Conservation (phyloP, 2,797 vertebrate genomes). For the Hylomyscus alleni region DNA sequence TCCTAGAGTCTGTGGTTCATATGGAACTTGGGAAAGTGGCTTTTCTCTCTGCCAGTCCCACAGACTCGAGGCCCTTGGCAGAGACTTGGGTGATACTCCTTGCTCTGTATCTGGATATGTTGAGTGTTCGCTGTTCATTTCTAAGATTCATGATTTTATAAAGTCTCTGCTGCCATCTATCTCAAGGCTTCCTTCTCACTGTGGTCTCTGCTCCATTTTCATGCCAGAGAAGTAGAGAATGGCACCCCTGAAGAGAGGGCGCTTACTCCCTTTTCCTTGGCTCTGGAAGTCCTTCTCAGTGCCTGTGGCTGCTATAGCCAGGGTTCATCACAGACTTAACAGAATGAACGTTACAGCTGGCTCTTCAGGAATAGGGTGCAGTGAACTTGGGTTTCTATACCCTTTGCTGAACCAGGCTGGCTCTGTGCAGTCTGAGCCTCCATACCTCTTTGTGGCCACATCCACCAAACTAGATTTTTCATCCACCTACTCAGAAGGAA, state of each 20-base stretch:
- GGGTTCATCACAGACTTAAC: neutral
- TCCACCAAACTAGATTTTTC: neutral
- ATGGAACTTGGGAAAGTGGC: neutral
- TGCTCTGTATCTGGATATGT: neutral
- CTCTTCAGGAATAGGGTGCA: neutral
- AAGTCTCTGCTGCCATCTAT: neutral
- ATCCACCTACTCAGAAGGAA: slow-evolving; percentile 1
- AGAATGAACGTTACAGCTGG: neutral
- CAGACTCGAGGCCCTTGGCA: neutral
- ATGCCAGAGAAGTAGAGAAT: neutral
- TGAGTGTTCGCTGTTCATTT: neutral
- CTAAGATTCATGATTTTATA: neutral
- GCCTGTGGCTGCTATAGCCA: neutral
- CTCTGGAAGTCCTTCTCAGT: neutral
- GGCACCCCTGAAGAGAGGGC: neutral
- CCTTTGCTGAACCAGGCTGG: neutral
- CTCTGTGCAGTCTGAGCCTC: neutral
- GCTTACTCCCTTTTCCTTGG: neutral
- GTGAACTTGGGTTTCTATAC: neutral
- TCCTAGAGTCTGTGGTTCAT: neutral
- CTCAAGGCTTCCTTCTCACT: neutral
- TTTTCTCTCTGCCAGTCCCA: neutral
- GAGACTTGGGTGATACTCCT: neutral
- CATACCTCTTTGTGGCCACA: neutral
- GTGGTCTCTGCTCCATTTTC: neutral